These are phyloP conservation scores for Tinamus guttatus DNA, from an alignment of 2,113 vertebrate genomes.

Conservation along the genomic window DNA sequence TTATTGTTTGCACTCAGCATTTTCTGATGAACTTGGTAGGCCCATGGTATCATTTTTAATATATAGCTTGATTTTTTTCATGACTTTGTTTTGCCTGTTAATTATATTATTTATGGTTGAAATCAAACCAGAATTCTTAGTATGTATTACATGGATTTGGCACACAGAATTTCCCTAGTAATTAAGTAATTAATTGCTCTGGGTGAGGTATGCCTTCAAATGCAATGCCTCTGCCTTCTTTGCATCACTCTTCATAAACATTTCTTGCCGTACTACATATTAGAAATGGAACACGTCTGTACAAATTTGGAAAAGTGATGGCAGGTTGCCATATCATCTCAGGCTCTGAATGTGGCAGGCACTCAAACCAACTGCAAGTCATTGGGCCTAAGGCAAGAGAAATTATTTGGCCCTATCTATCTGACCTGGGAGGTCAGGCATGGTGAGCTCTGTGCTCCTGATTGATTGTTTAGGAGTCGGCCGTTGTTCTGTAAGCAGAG, in stretches of 20 bases:
- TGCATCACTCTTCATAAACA: not conserved
- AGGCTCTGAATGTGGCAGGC: not conserved
- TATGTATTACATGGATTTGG: not conserved
- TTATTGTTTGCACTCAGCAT: not conserved
- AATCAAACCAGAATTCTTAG: not conserved
- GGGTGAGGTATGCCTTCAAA: not conserved
- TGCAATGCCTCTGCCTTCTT: not conserved
- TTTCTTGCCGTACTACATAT: not conserved
- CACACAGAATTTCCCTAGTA: not conserved
- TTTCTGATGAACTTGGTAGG: not conserved
- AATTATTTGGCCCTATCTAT: not conserved
- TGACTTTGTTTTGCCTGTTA: not conserved
- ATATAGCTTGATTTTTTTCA: not conserved
- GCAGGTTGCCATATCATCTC: not conserved
- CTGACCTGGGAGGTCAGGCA: not conserved
- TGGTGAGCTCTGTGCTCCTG: not conserved
- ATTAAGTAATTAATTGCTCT: slow-evolving; percentile 1
- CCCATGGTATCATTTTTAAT: not conserved
- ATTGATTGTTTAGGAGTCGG: not conserved
- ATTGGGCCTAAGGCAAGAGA: not conserved
- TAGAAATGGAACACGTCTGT: not conserved
- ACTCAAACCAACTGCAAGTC: not conserved
- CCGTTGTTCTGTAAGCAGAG: not conserved
- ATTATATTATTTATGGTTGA: not conserved
- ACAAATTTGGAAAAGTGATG: not conserved